Conservation (phyloP, 1,140 invertebrate species). For the Aphelinus certus region DNA sequence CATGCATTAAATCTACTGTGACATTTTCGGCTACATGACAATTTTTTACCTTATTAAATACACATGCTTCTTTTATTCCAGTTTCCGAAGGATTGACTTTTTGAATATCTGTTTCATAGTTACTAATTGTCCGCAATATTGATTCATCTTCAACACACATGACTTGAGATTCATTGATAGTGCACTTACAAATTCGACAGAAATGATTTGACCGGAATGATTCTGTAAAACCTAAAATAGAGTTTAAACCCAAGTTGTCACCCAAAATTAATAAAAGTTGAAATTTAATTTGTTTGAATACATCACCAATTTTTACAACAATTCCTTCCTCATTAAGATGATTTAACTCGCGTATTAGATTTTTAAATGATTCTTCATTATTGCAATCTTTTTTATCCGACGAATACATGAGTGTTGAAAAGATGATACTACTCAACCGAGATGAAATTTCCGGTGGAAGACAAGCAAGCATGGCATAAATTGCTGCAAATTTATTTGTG, state of each 20-base stretch:
- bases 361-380: constrained; percentile 24
- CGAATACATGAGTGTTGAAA: constrained; percentile 23
- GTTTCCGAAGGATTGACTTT: constrained; percentile 15
- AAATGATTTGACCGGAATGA: constrained; percentile 36
- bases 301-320: constrained; percentile 26
- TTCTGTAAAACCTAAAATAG: constrained; percentile 39
- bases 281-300: neutral
- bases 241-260: constrained; percentile 19
- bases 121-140: constrained; percentile 35
- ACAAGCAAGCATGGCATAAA: constrained; percentile 30
- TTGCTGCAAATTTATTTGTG: constrained; percentile 36
- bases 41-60: constrained; percentile 51
- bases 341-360: constrained; percentile 39
- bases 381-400: constrained; percentile 22
- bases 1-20: constrained; percentile 33
- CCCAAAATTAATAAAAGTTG: constrained; percentile 34
- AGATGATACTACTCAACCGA: constrained; percentile 28
- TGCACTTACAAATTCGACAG: constrained; percentile 40
- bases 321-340: constrained; percentile 27
- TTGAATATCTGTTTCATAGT: constrained; percentile 33
- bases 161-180: constrained; percentile 25
- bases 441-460: constrained; percentile 26
- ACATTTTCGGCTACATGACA: constrained; percentile 57
- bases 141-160: constrained; percentile 19
- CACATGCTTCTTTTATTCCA: constrained; percentile 55